These are phyloP conservation scores for Gymnorhina tibicen DNA, from an alignment of 2,113 vertebrate species.

Conservation along the genomic window DNA sequence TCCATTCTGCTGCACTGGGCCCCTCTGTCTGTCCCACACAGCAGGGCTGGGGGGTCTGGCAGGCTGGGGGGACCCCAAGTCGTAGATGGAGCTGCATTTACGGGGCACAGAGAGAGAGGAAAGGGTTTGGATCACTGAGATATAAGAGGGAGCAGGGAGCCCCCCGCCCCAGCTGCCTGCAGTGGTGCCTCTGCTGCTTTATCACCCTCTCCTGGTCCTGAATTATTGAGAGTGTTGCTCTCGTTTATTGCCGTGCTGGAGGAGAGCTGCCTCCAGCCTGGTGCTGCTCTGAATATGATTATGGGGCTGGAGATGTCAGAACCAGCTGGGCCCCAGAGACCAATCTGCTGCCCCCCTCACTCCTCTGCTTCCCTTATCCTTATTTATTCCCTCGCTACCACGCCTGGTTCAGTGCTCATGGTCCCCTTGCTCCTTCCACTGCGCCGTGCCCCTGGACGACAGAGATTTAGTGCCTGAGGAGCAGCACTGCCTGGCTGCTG, in stretches of 20 bases:
- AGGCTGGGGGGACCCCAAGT: not conserved
- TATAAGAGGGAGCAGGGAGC: not conserved
- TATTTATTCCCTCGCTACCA: not conserved
- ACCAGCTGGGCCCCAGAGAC: not conserved
- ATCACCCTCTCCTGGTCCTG: conserved; percentile 38
- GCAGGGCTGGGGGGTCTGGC: not conserved
- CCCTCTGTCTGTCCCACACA: not conserved
- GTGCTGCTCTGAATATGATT: conserved; percentile 15
- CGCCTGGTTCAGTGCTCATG: rapidly evolving
- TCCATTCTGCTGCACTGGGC: not conserved
- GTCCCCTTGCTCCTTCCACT: not conserved
- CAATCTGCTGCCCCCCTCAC: not conserved
- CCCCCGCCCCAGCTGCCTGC: not conserved
- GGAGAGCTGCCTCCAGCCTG: not conserved
- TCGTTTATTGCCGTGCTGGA: conserved; percentile 40
- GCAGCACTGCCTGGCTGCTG: not conserved
- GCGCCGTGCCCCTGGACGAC: not conserved
- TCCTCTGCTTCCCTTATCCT: not conserved
- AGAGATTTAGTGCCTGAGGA: not conserved
- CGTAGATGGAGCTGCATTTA: rapidly evolving
- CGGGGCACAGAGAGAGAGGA: not conserved
- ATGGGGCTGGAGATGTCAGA: not conserved
- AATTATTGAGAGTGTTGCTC: conserved; percentile 57
- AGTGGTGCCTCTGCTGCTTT: not conserved
- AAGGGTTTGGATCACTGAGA: not conserved